phyloP scores from a whole-genome alignment of 2,113 vertebrate species.

The Marmota monax region DNA sequence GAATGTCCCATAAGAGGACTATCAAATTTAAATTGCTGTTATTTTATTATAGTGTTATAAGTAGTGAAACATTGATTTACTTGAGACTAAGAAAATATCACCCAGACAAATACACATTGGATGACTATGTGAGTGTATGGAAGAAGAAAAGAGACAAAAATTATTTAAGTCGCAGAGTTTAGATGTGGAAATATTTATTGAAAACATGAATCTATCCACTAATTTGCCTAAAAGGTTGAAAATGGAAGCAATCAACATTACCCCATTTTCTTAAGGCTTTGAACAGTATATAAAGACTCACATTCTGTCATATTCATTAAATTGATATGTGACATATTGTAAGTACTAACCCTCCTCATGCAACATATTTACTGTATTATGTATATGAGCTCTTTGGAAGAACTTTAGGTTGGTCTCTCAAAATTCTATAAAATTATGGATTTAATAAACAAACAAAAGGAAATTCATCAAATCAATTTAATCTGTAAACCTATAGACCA shows the following conservation, averaged over 20 bases:
- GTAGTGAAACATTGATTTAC: not conserved
- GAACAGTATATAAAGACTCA: not conserved
- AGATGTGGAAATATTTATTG: not conserved
- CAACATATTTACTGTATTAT: not conserved
- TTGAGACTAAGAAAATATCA: not conserved
- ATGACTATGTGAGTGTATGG: too few species aligned
- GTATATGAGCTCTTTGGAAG: not conserved
- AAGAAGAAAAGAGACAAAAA: not conserved
- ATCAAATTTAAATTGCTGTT: not conserved
- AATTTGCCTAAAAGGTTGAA: not conserved
- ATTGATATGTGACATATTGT: not conserved
- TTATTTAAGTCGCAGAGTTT: not conserved
- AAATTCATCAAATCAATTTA: slow-evolving; percentile 22
- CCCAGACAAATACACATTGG: not conserved
- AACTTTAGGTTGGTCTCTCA: not conserved
- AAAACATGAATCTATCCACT: not conserved
- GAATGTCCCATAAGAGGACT: not conserved
- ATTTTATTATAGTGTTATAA: not conserved
- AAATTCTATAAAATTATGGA: slow-evolving; percentile 30
- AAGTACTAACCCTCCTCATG: not conserved
- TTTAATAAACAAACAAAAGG: slow-evolving; percentile 26
- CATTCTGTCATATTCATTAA: not conserved
- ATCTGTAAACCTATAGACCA: not conserved
- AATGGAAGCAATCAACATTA: not conserved
- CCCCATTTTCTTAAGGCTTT: not conserved